Conservation (phyloP, 2,113 vertebrate species). For the Dasypus novemcinctus region DNA sequence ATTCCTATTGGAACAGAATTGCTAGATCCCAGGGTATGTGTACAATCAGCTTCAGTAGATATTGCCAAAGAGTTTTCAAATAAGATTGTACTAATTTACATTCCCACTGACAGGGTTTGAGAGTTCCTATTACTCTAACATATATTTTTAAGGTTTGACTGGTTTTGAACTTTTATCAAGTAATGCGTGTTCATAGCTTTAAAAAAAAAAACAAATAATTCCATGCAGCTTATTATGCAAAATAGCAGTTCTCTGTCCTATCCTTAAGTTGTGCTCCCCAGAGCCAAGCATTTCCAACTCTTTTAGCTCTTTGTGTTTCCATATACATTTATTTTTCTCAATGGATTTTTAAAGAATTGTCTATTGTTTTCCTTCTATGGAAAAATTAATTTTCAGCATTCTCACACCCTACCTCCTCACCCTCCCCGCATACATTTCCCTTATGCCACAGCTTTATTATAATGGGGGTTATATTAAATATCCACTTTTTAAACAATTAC, state of each 20-base stretch:
- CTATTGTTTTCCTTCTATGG: neutral
- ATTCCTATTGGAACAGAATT: neutral
- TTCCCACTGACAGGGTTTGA: neutral
- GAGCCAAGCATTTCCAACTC: neutral
- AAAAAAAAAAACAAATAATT: neutral
- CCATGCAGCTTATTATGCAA: neutral
- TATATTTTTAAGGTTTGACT: neutral
- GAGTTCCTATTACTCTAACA: neutral
- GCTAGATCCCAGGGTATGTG: neutral
- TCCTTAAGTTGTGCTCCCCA: neutral
- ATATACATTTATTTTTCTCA: neutral
- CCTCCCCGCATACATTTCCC: neutral
- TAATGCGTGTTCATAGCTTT: neutral
- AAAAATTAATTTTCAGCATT: neutral
- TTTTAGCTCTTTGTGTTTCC: neutral
- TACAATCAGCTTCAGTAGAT: neutral
- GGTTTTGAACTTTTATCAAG: neutral
- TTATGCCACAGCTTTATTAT: neutral
- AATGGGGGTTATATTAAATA: neutral
- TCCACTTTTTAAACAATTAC: neutral
- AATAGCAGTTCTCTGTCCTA: neutral
- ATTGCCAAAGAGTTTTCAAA: neutral
- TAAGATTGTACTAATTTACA: neutral
- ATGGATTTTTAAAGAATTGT: neutral
- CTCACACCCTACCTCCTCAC: neutral